Base-by-base conservation (phyloP, 2,888 invertebrate species). In the Chloromyia formosa region DNA sequence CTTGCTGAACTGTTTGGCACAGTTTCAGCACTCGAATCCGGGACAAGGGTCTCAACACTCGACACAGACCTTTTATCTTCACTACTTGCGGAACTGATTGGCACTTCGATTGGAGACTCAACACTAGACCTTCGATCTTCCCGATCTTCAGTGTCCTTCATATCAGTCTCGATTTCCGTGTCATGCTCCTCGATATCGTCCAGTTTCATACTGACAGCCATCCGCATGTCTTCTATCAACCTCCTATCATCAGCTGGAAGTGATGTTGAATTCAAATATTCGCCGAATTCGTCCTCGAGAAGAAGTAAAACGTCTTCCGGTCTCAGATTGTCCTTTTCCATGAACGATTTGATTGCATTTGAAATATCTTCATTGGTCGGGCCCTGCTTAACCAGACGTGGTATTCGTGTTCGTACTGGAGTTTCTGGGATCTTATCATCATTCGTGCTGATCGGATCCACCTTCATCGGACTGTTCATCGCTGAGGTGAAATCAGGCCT, bases 221-320 rank as follows among this genome's bases (percentile, higher is more conserved):
- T 76, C 27, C 69, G 54, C 35, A 77, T n/a, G 22, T 77, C 62
- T 22, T 74, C 73, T 16, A 76, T 74, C 7, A 74, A 20, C 53
- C 60, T 35, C 18, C 73, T 58, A 45, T 76, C 74, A 12, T 76
- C 71, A 2, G 18, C 16, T 45, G 75, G 20, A 16, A 77, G 45
- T 18, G 56, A 16, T 53, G 74, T 23, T 1, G 73, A 74, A 53
- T 74, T 23, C 12, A 77, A 40, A 18, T 73, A 18, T 61, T 77
- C 76, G 23, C 76, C 74, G 35, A 77, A 76, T 73, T 77, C 77
- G 10, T 75, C 73, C 68, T 77, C 76, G 7, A 77, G 27, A 18
- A 77, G 53, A 42, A 62, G 27, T 0, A 76, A 27, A 10, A 77
- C 49, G 53, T 72, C 74, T 68, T 76, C 53, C 14, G 77, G 75